Conservation (phyloP, 2,113 vertebrate species). For the Ctenodactylus gundi region DNA sequence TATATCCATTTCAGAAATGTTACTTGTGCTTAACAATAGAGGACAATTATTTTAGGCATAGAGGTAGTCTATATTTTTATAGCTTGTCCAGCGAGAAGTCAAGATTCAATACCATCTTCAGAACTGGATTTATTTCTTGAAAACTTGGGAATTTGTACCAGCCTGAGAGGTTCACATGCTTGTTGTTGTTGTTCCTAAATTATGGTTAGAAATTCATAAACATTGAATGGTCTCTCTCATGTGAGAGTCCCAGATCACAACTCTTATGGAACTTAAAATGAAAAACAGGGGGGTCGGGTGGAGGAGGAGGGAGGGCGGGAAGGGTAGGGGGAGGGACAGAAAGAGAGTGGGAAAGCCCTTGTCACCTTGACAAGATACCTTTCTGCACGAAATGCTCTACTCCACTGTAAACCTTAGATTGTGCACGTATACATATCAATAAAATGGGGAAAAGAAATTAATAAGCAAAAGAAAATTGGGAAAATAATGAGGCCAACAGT, state of each 20-base stretch:
- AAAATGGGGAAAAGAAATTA: too few relatives aligned
- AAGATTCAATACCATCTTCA: background rate
- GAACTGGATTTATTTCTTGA: background rate
- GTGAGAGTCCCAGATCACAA: too few relatives aligned
- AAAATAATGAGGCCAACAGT: background rate
- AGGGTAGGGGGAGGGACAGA: too few relatives aligned
- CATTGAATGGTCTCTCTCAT: too few relatives aligned
- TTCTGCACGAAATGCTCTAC: too few relatives aligned
- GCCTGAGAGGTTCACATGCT: background rate
- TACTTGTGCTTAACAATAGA: background rate
- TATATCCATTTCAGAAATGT: background rate
- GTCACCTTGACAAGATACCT: too few relatives aligned
- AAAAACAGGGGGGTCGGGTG: too few relatives aligned
- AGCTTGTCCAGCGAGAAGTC: background rate
- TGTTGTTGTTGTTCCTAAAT: background rate
- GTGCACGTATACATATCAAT: too few relatives aligned
- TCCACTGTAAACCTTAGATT: too few relatives aligned
- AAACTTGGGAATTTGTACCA: background rate
- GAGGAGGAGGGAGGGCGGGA: too few relatives aligned
- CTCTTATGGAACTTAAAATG: too few relatives aligned
- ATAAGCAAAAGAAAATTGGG: background rate
- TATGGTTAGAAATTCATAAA: background rate
- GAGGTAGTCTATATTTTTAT: background rate
- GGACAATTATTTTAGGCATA: background rate
- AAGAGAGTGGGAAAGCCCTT: too few relatives aligned